Evolutionary conservation across 2,797 vertebrate species (phyloP).

Genomic region (Cynopterus sphinx): DNA sequence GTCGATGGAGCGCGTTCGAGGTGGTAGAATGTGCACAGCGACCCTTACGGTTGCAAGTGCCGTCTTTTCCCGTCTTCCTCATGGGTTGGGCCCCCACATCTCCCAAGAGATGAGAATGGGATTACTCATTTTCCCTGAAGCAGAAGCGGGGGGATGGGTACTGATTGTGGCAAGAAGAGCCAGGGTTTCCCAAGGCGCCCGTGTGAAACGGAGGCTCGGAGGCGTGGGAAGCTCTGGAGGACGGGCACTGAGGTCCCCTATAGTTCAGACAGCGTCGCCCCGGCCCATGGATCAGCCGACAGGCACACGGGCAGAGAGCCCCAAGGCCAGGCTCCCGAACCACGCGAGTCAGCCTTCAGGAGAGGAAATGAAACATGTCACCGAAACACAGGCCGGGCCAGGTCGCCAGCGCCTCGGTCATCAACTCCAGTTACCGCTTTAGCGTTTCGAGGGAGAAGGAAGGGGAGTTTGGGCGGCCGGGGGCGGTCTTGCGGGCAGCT

Average conservation of each 20-base stretch:
- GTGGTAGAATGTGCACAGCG: rapidly evolving
- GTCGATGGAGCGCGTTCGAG: rapidly evolving
- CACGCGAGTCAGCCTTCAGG: not conserved
- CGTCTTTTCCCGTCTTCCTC: not conserved
- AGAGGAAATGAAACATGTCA: not conserved
- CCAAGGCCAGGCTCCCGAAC: not conserved
- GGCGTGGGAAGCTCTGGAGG: not conserved
- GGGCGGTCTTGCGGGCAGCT: not conserved
- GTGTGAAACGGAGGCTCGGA: not conserved
- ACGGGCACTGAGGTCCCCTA: not conserved
- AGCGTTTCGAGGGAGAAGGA: not conserved
- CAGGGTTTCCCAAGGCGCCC: not conserved
- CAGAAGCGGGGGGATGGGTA: not conserved
- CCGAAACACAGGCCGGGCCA: not conserved
- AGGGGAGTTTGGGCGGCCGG: not conserved
- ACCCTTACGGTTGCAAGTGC: not conserved
- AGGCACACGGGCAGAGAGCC: not conserved
- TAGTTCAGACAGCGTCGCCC: rapidly evolving
- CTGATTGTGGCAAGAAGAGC: not conserved
- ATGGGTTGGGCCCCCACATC: not conserved
- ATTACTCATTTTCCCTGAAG: not conserved
- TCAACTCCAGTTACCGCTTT: not conserved
- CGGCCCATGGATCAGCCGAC: not conserved
- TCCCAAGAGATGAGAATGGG: not conserved
- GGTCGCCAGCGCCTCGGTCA: not conserved